Evolutionary conservation across 2,888 invertebrate genomes (phyloP).

Genomic region (Drosophila neoperkinsi): DNA sequence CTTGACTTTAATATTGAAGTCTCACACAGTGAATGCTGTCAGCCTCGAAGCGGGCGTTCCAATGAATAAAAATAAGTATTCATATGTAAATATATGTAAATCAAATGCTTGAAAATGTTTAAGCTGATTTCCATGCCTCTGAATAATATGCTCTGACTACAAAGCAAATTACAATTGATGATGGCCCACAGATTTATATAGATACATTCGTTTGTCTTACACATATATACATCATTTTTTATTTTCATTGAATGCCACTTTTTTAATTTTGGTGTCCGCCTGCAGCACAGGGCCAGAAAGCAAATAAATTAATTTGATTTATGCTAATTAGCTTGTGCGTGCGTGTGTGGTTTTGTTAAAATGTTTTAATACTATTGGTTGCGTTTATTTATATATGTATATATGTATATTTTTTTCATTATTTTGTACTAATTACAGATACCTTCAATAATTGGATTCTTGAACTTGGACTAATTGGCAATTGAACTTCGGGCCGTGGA

Average conservation of each 20-base stretch:
- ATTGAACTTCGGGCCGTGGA: conserved; percentile 31
- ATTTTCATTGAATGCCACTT: conserved; percentile 18
- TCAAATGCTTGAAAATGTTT: not conserved
- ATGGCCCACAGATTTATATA: not conserved
- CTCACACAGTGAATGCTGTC: not conserved
- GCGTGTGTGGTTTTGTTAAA: conserved; percentile 27
- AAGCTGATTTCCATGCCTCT: not conserved
- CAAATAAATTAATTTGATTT: conserved; percentile 64
- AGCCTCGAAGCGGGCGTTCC: not conserved
- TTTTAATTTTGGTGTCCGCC: conserved; percentile 31
- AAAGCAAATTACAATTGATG: not conserved
- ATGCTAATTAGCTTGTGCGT: conserved; percentile 55
- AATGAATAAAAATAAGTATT: not conserved
- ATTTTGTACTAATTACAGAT: conserved; percentile 71
- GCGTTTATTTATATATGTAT: not conserved
- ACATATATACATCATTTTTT: not conserved
- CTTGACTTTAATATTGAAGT: not conserved
- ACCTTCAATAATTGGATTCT: conserved; percentile 82
- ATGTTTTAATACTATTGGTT: conserved; percentile 20
- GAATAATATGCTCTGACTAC: not conserved
- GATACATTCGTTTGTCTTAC: not conserved
- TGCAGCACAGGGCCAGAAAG: conserved; percentile 30
- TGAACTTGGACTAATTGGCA: conserved; percentile 80
- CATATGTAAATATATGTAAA: not conserved
- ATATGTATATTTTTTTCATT: conserved; percentile 33